Conservation (phyloP, 1,140 invertebrate genomes). For the Polyergus mexicanus region DNA sequence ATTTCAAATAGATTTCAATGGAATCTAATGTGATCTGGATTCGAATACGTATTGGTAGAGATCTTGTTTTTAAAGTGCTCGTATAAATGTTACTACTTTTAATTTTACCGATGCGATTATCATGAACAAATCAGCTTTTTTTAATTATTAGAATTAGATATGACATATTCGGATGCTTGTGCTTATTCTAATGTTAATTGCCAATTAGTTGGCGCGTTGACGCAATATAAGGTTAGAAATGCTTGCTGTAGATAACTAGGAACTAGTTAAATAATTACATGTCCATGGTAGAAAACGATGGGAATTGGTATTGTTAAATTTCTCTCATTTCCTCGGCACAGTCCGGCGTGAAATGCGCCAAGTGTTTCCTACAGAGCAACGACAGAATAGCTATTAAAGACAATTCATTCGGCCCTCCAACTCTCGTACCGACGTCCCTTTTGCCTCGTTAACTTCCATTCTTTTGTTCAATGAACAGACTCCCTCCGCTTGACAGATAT, state of each 20-base stretch:
- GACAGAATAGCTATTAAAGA: constrained; percentile 48
- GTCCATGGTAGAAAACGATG: not conserved
- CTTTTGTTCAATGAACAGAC: constrained; percentile 26
- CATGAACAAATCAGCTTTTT: not conserved
- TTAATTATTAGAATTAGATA: constrained; percentile 3
- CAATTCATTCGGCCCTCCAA: constrained; percentile 47
- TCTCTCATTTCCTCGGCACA: constrained; percentile 29
- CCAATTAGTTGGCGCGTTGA: not conserved
- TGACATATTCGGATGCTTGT: not conserved
- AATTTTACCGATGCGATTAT: not conserved
- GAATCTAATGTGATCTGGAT: not conserved
- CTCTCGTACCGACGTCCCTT: not conserved
- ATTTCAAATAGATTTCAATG: too few relatives aligned
- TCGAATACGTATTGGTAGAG: not conserved
- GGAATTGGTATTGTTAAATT: constrained; percentile 27
- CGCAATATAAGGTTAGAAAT: constrained; percentile 13
- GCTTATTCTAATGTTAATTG: constrained; percentile 1
- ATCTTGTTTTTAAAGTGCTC: not conserved
- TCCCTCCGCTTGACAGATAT: constrained; percentile 30
- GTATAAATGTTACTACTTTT: constrained; percentile 9
- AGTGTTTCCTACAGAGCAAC: constrained; percentile 13
- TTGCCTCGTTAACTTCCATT: constrained; percentile 45
- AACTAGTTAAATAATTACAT: not conserved
- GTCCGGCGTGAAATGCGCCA: constrained; percentile 14
- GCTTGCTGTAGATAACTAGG: not conserved